Base-by-base conservation (phyloP, 2,888 invertebrate species). In the Seira ritae region DNA sequence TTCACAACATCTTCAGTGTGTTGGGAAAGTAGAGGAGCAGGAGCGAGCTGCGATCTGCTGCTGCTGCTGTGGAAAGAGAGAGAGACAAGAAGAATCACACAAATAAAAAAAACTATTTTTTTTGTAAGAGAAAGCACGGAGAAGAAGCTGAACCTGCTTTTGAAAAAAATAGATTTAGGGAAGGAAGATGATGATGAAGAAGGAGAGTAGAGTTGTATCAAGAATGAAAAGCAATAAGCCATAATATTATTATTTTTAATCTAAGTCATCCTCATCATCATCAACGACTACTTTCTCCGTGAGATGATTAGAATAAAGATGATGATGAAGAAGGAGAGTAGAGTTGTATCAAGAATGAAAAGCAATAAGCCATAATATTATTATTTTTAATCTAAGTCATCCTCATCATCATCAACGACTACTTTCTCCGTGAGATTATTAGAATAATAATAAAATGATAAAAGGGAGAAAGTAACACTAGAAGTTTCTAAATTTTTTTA, bases 151-250 rank as follows among this genome's bases (percentile, higher is more conserved):
- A 72, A 66, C 62, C 71, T 71, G 72, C 37, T 73, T 73, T 68
- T 24, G 24, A 60, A 31, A 31, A 31, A 31, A 31, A 31, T 31
- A 31, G 31, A 31, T 31, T 31, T 31, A 31, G 31, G 31, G 31
- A 31, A 31, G 31, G 31, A 31, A 31, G 31, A 31, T 8, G 31
- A 31, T n/a, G n/a, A n/a, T n/a, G n/a, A n/a, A n/a, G n/a, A n/a
- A n/a, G n/a, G n/a, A n/a, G n/a, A n/a, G n/a, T n/a, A 8, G 2
- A 31, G 31, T 31, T 31, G 3, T 31, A 4, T 31, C 3, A 31
- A 72, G 72, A 31, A 72, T 50, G 62, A 70, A 81, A 81, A 81
- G 81, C 81, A 81, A 81, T 81, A 81, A 81, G 81, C 76, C 70
- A 75, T 71, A 72, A 42, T 20, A 75, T 68, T 75, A 72, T 62